Conservation (phyloP, 2,113 vertebrate species). For the Stigmatopora nigra region DNA sequence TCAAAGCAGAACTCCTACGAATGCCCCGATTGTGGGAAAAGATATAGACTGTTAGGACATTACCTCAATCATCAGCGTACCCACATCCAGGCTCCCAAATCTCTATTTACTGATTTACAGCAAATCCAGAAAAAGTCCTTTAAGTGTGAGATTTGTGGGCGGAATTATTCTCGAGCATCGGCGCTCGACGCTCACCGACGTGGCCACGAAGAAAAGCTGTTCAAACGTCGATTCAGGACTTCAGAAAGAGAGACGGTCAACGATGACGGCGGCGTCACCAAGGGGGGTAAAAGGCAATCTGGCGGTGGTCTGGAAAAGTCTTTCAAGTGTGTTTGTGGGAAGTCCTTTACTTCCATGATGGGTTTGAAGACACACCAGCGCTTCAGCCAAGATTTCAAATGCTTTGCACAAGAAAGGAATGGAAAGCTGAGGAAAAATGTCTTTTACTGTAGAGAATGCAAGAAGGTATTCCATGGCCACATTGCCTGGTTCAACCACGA, state of each 20-base stretch:
- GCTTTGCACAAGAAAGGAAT: constrained; percentile 45
- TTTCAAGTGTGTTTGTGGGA: constrained; percentile 64
- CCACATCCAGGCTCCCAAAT: constrained; percentile 67
- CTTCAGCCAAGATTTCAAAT: constrained; percentile 58
- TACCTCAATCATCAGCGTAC: constrained; percentile 71
- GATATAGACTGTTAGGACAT: constrained; percentile 56
- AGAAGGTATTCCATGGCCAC: constrained; percentile 55
- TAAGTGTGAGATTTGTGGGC: constrained; percentile 68
- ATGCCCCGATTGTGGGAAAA: constrained; percentile 70
- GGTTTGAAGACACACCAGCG: constrained; percentile 69
- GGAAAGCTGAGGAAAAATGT: constrained; percentile 51
- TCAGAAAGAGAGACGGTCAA: constrained; percentile 15
- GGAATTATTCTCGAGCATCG: constrained; percentile 71
- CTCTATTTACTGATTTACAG: constrained; percentile 66
- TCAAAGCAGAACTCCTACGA: constrained; percentile 52
- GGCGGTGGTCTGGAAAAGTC: constrained; percentile 34
- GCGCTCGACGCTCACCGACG: constrained; percentile 74
- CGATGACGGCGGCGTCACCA: constrained; percentile 8
- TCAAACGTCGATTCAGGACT: constrained; percentile 53
- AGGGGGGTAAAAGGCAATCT: constrained; percentile 22
- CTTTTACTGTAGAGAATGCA: constrained; percentile 65
- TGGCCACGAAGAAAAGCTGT: constrained; percentile 71
- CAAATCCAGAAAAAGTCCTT: constrained; percentile 72
- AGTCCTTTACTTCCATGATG: constrained; percentile 51
- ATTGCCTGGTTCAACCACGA: constrained; percentile 64